Base-by-base conservation (phyloP, 2,797 vertebrate species). In the Parauchenoglanis punctatus region DNA sequence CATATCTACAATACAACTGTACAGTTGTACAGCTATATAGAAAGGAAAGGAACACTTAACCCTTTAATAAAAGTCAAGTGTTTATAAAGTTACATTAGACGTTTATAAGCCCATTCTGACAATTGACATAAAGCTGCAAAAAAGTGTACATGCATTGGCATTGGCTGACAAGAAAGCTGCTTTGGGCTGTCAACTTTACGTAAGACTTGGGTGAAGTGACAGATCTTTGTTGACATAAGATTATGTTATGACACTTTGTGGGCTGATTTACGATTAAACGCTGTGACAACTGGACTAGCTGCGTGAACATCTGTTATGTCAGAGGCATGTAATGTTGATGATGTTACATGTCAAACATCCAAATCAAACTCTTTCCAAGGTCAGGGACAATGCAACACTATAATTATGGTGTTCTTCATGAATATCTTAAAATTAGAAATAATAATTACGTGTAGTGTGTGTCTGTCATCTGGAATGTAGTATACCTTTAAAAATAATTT, bases 231-330 rank as follows among this genome's bases (percentile, higher is more conserved):
- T 46, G 13, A 63, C 40, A 46, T 81, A 28, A 46, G 58, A 63
- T 81, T 61, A 23, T 58, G 23, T 81, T 81, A 46, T 81, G 78
- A 81, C 78, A 81, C 23, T 80, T 80, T 80, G 23, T 2, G 13
- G 0, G 13, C 23, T 81, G 80, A 63, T 81, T 81, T 63, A 15
- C 18, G 18, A 18, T 59, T 59, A 31, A 78, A 58, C 28, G 6
- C 15, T 10, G 2, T 78, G 18, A 59, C 8, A 25, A 61, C 56
- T 61, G 31, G 20, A 44, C 20, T 40, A 81, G 20, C 59, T 81
- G 40, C 65, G 13, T 49, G 59, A 40, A 81, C 10, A 0, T 46
- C 40, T 65, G 40, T 59, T 81, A 65, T 65, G 25, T n/a, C 78
- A n/a, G 35, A 63, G 35, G 20, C 78, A 44, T 44, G 78, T 44